Base-by-base conservation (phyloP, 2,888 invertebrate species). In the Tuta absoluta region DNA sequence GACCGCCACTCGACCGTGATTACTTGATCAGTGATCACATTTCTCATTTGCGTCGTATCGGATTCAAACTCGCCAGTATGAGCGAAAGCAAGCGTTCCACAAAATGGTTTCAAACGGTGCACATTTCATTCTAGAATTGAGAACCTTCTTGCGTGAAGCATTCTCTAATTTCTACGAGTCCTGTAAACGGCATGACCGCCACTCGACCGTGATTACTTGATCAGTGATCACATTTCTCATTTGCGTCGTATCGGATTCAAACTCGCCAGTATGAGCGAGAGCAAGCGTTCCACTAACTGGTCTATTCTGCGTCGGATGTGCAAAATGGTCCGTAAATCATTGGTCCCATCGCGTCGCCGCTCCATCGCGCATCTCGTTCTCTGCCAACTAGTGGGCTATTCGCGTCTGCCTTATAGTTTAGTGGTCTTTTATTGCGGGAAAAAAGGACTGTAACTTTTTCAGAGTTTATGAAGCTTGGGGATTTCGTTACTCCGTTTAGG, bases 251-350 rank as follows among this genome's bases (percentile, higher is more conserved):
- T 45, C 45, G 17, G 45, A 11, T 17, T 45, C 17, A 45, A 49
- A 49, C 21, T n/a, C 19, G 14, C 19, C 48, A 19, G 51, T 23
- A 12, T 23, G 23, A 12, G 23, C 11, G 51, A 53, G 24, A 17
- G 56, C 17, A 24, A 28, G 33, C 33, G 28, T 56, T 24, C 28
- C 33, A 51, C 19, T 51, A 56, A 56, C 56, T 33, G 56, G 56
- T 41, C 59, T 11, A 59, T 38, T 45, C 53, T 56, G 56, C 28
- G 56, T 74, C 76, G 80, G 77, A 79, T 75, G 76, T 72, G 75
- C 76, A 76, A 64, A 82, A 81, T 78, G 76, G 76, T 75, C 71
- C 77, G 77, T 83, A 81, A 85, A 85, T 85, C 84, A 85, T 84
- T 78, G 76, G 76, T 75, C 70, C 76, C 73, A 74, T 77, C 76